phyloP scores from a whole-genome alignment of 2,797 vertebrate species.

The Columba guinea region DNA sequence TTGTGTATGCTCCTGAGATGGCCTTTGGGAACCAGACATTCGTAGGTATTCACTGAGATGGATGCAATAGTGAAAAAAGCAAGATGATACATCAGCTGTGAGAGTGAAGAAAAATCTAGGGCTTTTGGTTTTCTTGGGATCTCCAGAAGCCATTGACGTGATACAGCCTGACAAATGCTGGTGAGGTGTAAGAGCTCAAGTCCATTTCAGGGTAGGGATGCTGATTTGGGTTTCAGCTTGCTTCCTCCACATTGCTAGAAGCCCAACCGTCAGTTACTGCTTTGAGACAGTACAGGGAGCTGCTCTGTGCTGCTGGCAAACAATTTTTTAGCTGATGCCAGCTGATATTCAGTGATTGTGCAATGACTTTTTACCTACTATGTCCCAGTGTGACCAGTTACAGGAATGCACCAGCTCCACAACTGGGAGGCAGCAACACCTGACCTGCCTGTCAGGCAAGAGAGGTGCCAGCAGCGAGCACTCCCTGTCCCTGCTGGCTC shows the following conservation, averaged over 20 bases:
- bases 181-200: background rate
- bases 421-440: accelerated
- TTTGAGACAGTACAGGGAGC: background rate
- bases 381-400: background rate
- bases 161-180: background rate
- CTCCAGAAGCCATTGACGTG: background rate
- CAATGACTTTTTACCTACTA: background rate
- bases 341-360: background rate
- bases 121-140: background rate
- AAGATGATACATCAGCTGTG: background rate
- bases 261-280: background rate
- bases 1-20: background rate
- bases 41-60: background rate
- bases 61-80: background rate
- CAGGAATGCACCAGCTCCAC: accelerated
- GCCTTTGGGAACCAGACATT: background rate
- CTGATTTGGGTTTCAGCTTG: background rate
- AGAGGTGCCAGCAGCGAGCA: accelerated
- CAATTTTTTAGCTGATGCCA: background rate
- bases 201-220: background rate
- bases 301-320: background rate
- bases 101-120: background rate
- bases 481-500: accelerated
- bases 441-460: accelerated
- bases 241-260: background rate